Base-by-base conservation (phyloP, 2,113 vertebrate genomes). In the Ascaphus truei region DNA sequence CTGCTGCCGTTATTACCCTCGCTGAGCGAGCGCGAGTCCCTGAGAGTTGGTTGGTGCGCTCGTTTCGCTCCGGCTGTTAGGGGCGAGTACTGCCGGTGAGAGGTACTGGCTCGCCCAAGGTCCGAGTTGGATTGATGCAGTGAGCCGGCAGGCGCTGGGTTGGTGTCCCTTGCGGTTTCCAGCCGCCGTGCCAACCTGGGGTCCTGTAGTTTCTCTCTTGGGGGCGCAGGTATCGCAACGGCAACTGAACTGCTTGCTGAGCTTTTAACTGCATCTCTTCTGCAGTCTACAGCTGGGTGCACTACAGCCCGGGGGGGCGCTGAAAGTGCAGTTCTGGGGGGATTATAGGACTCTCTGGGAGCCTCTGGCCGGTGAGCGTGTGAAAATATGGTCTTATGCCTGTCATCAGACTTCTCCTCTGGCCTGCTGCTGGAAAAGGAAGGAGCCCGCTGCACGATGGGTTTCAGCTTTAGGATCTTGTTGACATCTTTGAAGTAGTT, bases 401-500 rank as follows among this genome's bases (percentile, higher is more conserved):
- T 15, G 2, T 26, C 39, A 13, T 7, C 10, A 11, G 37, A 10
- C 37, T 39, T 39, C 37, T 39, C 1, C n/a, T n/a, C 55, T 2
- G 39, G 18, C 57, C 31, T 1, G 4, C 52, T 0, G 1, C 58
- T n/a, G 0, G 75, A 76, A 25, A 76, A 67, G 1, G 69, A 64
- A 12, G 69, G 3, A 2, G 60, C 75, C 5, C 79, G 69, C 4
- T 71, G 59, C 0, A 63, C 26, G 0, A 26, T 0, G 0, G 78
- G 11, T 18, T 76, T 86, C 0, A 79, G 74, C 60, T 95, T 95
- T 58, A 94, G 75, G 55, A 93, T 91, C 73, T 79, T 88, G 16
- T 1, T 0, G 0, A 81, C 84, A 2, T 90, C 86, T 0, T 63
- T 78, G 26, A 74, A 80, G 5, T 93, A 94, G 52, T 36, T 79